Evolutionary conservation across 2,888 invertebrate genomes (phyloP), one percentile per base, ranked within the genome.

Genomic region (Yponomeuta plumbellus): DNA sequence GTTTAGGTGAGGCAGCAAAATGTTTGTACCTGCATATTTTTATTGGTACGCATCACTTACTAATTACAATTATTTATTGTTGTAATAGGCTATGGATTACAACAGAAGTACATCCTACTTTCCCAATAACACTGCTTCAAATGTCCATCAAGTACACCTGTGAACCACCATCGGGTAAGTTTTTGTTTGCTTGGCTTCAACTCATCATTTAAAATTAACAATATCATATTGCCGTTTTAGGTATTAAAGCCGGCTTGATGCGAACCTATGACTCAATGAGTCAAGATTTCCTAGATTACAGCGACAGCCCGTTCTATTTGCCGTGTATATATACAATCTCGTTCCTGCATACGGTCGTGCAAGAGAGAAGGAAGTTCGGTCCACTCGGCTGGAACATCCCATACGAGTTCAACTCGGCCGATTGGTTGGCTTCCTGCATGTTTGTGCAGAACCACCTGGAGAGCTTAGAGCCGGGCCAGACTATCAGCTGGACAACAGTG

Each of bases 371-470:
- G 65, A 97, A 97, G 80, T 97, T 96, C 81, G 97, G 97, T 0
- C 96, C 97, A 0, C 92, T 97, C 0, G 97, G 97, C 0, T 97
- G 97, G 97, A 97, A 97, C 75, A 97, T 97, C 74, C 97, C 97
- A 0, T 97, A 97, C 75, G 97, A 97, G 81, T 97, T 97, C 76
- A 97, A 97, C 87, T 95, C 94, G 0, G 94, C 97, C 11, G 97
- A 97, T 83, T 97, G 97, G 97, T 86, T 95, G 70, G 94, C 97
- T 1, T 96, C 96, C 70, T 95, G 96, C 66, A 93, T 96, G 87
- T 97, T 97, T 79, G 93, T 96, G 8, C 97, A 97, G 78, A 97
- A 97, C 80, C 97, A 97, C 85, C 88, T 97, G 67, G 97, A 96
- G 76, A 94, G 94, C 68, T 90, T 96, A 71, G 97, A 97, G 77